These are phyloP conservation scores for Cariama cristata DNA, from an alignment of 2,113 vertebrate species.

Conservation along the genomic window DNA sequence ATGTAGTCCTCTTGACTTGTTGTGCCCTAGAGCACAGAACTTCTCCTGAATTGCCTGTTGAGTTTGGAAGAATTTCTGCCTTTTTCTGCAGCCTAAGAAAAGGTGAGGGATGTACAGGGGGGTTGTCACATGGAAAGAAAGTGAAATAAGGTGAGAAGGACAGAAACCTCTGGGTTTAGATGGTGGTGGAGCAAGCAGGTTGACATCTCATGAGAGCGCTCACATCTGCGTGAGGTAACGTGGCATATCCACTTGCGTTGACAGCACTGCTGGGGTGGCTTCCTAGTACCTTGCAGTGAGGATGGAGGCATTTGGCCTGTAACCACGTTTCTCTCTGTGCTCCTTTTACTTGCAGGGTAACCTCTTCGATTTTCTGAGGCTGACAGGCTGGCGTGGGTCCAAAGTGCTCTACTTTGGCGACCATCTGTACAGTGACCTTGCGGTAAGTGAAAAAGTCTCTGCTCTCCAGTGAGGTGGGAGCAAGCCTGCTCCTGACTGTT, in stretches of 20 bases:
- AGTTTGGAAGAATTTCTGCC: background rate
- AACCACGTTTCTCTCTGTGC: background rate
- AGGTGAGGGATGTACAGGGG: background rate
- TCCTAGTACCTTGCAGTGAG: background rate
- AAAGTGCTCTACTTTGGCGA: conserved; percentile 97
- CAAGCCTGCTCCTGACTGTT: fast-evolving
- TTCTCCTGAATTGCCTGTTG: background rate
- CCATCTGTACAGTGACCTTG: conserved; percentile 96
- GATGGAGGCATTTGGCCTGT: background rate
- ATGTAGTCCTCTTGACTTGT: background rate
- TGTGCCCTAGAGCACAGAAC: background rate
- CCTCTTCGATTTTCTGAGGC: conserved; percentile 90
- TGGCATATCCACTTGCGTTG: fast-evolving
- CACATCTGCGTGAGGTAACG: background rate
- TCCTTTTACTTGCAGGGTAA: conserved; percentile 83
- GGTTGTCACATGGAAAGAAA: background rate
- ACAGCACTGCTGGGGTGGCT: background rate
- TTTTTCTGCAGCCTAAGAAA: background rate
- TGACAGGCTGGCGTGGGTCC: conserved; percentile 94
- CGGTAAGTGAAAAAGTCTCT: conserved; percentile 78
- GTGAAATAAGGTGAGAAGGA: background rate
- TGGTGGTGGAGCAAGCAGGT: background rate
- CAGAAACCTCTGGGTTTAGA: background rate
- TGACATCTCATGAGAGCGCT: background rate
- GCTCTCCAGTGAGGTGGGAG: background rate